These are phyloP conservation scores for Hirundo rustica DNA, from an alignment of 2,797 vertebrate species.

Conservation along the genomic window DNA sequence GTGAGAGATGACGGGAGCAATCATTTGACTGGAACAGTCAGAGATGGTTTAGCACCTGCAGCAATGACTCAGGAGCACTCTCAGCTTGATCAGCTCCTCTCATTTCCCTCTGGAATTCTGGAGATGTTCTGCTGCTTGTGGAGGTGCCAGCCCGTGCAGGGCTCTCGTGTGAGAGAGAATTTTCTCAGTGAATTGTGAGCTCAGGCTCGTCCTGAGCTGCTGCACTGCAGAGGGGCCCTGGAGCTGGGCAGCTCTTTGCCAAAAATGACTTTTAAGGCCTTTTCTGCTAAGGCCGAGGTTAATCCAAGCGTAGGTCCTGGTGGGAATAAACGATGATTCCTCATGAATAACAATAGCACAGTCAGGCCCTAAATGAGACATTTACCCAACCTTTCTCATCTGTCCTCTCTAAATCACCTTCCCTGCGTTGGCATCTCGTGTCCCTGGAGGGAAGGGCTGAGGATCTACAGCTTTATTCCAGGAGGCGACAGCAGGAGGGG, in stretches of 20 bases:
- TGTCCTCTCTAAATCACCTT: slow-evolving; percentile 8
- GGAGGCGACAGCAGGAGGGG: background rate
- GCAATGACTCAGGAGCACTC: background rate
- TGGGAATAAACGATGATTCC: background rate
- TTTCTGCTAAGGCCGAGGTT: background rate
- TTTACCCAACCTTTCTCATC: background rate
- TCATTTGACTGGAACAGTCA: background rate
- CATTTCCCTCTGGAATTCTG: background rate
- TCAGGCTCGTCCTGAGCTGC: background rate
- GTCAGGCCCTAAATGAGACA: background rate
- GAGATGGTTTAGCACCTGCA: background rate
- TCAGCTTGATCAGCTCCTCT: background rate
- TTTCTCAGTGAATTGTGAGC: background rate
- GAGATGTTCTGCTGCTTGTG: background rate
- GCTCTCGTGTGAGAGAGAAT: background rate
- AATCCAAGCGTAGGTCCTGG: background rate
- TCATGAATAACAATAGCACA: background rate
- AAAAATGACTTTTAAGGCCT: background rate
- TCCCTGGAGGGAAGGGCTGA: background rate
- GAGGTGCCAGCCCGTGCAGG: background rate
- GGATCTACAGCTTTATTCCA: background rate
- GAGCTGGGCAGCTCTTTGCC: background rate
- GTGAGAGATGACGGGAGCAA: background rate
- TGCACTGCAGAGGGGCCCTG: background rate
- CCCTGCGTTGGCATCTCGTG: background rate